phyloP scores from a whole-genome alignment of 2,888 invertebrate species.

The Lypha dubia region DNA sequence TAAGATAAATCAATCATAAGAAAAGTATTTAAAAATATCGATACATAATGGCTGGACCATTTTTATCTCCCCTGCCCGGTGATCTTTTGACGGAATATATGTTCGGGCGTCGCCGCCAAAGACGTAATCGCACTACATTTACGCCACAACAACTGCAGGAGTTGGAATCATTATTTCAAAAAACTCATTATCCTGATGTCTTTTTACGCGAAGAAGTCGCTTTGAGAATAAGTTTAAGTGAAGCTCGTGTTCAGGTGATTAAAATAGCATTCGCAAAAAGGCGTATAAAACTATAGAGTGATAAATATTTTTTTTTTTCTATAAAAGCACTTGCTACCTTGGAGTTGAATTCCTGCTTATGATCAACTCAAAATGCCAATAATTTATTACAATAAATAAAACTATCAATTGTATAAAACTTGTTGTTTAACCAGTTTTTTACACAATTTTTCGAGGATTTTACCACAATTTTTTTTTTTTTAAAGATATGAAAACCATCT shows the following conservation, averaged over 20 bases:
- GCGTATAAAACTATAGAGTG: slow-evolving; percentile 29
- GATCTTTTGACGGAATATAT: slow-evolving; percentile 96
- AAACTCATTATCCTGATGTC: slow-evolving; percentile 97
- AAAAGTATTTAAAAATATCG: slow-evolving; percentile 7
- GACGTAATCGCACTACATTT: slow-evolving; percentile 96
- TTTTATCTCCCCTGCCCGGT: slow-evolving; percentile 92
- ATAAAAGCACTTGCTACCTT: not conserved
- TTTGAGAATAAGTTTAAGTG: slow-evolving; percentile 93
- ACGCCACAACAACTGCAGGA: slow-evolving; percentile 96
- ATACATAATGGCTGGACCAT: slow-evolving; percentile 91
- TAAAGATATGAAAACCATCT: too few relatives aligned
- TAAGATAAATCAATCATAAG: slow-evolving; percentile 8
- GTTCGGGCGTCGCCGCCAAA: slow-evolving; percentile 94
- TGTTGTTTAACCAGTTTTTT: too few relatives aligned
- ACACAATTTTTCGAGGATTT: too few relatives aligned
- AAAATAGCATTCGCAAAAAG: not conserved
- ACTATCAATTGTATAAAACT: too few relatives aligned
- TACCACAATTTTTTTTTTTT: too few relatives aligned
- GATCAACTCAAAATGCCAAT: not conserved
- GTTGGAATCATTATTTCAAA: slow-evolving; percentile 95
- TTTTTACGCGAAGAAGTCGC: slow-evolving; percentile 93
- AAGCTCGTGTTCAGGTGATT: slow-evolving; percentile 92
- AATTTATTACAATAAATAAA: not conserved
- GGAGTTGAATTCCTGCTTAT: not conserved
- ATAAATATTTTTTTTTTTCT: slow-evolving; percentile 18